A percentile compares a stretch with the other conserved stretches of the same genome.
Conservation (phyloP, 2,797 vertebrate genomes). For the Peromyscus nudipes region DNA sequence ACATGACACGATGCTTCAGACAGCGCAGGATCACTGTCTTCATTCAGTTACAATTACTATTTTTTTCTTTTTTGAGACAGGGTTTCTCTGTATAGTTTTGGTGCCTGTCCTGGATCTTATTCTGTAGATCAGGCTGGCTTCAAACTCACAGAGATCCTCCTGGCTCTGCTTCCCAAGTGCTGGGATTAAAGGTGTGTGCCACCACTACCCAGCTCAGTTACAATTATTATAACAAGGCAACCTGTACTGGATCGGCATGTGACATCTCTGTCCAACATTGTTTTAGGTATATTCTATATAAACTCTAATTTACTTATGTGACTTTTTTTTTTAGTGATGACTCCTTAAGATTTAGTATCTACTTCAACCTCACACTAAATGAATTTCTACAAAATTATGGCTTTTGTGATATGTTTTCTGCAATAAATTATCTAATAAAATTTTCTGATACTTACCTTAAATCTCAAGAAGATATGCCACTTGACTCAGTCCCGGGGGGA, state of each 20-base stretch:
- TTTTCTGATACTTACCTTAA: conserved; percentile 21
- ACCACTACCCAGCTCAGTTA: neutral
- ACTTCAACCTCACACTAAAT: conserved; percentile 62
- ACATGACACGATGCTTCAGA: neutral
- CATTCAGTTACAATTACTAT: neutral
- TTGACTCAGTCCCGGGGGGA: conserved; percentile 53
- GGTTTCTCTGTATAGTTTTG: too few relatives aligned
- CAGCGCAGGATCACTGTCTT: neutral
- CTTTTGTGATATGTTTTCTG: conserved; percentile 54
- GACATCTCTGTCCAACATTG: neutral
- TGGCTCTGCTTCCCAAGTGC: too few relatives aligned
- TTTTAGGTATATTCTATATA: neutral
- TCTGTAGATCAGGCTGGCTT: too few relatives aligned
- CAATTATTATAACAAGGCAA: neutral
- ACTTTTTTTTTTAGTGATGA: conserved; percentile 44
- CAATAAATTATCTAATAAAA: conserved; percentile 73
- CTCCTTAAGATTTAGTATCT: conserved; percentile 73
- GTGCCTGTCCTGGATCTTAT: too few relatives aligned
- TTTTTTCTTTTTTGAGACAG: too few relatives aligned
- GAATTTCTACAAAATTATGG: conserved; percentile 60
- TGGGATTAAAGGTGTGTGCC: too few relatives aligned
- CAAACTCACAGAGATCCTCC: too few relatives aligned
- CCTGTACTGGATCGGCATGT: neutral
- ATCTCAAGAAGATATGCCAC: conserved; percentile 25
- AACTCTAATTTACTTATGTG: conserved; percentile 9